Conservation (phyloP, 2,113 vertebrate genomes). For the Sylvicapra grimmia region DNA sequence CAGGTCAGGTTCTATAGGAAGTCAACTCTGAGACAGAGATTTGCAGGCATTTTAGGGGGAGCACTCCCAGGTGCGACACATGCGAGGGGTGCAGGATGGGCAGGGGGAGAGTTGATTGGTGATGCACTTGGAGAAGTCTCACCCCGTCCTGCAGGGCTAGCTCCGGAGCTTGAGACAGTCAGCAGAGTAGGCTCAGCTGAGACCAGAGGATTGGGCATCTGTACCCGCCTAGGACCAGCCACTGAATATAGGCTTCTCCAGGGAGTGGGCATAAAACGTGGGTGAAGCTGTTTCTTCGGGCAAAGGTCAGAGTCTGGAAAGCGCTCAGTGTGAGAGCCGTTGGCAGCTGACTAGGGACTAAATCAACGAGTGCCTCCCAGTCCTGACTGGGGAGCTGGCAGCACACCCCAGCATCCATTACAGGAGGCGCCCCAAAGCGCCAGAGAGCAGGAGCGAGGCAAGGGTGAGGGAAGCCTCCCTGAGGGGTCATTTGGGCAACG, state of each 20-base stretch:
- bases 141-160: accelerated
- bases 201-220: background rate
- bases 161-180: background rate
- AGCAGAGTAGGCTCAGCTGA: background rate
- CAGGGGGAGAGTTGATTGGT: background rate
- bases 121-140: background rate
- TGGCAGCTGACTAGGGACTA: background rate
- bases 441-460: background rate
- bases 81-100: background rate
- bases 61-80: accelerated
- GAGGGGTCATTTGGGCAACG: background rate
- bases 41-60: background rate
- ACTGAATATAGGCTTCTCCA: background rate
- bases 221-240: background rate
- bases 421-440: background rate
- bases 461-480: background rate
- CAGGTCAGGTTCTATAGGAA: background rate
- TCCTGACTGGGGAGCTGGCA: background rate
- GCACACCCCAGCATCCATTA: too few species aligned
- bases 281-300: background rate
- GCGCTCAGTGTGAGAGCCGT: background rate
- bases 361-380: background rate
- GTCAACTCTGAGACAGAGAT: background rate
- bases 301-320: background rate
- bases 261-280: background rate